Conservation (phyloP, 2,113 vertebrate genomes). For the Gasterosteus nipponicus region DNA sequence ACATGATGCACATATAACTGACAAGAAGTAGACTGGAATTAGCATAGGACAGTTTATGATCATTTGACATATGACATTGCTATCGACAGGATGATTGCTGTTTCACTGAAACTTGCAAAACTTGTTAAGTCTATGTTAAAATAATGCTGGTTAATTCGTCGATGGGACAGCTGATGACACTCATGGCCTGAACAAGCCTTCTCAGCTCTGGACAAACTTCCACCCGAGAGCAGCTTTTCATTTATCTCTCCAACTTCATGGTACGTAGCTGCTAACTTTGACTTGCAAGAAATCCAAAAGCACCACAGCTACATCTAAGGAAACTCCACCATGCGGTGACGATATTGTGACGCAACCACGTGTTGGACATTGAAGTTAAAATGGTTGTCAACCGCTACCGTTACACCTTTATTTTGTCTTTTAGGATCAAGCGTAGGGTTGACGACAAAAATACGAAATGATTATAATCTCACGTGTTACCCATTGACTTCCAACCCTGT, state of each 20-base stretch:
- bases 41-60: not conserved
- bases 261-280: not conserved
- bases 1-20: not conserved
- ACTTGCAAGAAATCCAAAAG: constrained; percentile 8
- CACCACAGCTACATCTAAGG: not conserved
- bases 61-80: not conserved
- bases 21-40: not conserved
- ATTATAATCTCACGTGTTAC: not conserved
- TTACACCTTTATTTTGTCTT: not conserved
- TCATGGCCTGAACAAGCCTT: not conserved
- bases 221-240: not conserved
- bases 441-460: constrained; percentile 8
- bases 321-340: not conserved
- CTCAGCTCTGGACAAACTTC: constrained; percentile 1
- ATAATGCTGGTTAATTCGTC: not conserved
- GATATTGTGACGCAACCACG: not conserved
- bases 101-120: not conserved
- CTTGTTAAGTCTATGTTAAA: not conserved
- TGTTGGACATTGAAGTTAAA: not conserved
- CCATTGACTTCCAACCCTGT: not conserved
- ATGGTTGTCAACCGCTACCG: not conserved
- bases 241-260: not conserved
- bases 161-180: not conserved
- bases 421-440: not conserved
- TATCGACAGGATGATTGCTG: not conserved